These are phyloP conservation scores for Sminthurides aquaticus DNA, from an alignment of 2,888 invertebrate genomes.

Conservation along the genomic window DNA sequence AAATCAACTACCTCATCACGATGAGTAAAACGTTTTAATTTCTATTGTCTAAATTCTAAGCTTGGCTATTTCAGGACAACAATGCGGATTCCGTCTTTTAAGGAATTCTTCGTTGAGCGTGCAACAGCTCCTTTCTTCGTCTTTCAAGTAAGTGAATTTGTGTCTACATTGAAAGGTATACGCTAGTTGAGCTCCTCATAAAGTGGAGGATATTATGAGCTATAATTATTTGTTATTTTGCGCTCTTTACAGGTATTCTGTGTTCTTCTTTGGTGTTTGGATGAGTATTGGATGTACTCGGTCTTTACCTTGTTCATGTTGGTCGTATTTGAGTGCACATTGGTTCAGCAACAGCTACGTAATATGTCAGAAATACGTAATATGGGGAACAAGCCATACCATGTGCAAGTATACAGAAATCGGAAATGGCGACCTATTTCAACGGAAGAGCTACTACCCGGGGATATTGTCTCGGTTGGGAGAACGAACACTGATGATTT, in stretches of 20 bases:
- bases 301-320: slow-evolving; percentile 94
- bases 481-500: slow-evolving; percentile 81
- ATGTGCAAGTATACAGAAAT: slow-evolving; percentile 81
- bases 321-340: slow-evolving; percentile 90
- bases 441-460: slow-evolving; percentile 84
- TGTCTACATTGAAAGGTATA: background rate
- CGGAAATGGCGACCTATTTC: slow-evolving; percentile 79
- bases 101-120: slow-evolving; percentile 91
- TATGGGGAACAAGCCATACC: slow-evolving; percentile 97
- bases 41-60: background rate
- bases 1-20: background rate
- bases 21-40: too few species aligned
- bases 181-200: background rate
- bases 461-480: slow-evolving; percentile 90
- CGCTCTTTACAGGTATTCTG: slow-evolving; percentile 89
- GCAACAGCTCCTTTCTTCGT: slow-evolving; percentile 99
- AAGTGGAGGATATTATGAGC: background rate
- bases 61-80: slow-evolving; percentile 53
- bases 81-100: slow-evolving; percentile 89
- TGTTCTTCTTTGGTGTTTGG: slow-evolving; percentile 96
- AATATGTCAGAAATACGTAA: slow-evolving; percentile 98
- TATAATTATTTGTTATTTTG: background rate
- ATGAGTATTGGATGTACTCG: slow-evolving; percentile 98
- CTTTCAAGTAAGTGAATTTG: slow-evolving; percentile 62
- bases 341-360: slow-evolving; percentile 93